A percentile compares a stretch with the other conserved stretches of the same genome.
Conservation (phyloP, 2,888 invertebrate genomes). For the Acrobasis repandana region DNA sequence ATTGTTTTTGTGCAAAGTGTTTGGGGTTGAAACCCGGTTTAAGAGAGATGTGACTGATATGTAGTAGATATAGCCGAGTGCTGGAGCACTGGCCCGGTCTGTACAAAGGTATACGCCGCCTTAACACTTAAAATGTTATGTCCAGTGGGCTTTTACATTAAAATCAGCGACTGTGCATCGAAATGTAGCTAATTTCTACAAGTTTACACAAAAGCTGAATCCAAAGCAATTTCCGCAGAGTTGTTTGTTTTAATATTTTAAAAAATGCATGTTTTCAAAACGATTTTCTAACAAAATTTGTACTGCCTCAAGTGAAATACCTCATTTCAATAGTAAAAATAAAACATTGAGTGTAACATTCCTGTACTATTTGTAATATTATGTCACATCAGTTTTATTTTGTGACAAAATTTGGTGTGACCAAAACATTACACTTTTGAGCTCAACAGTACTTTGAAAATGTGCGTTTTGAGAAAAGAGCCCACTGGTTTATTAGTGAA, state of each 20-base stretch:
- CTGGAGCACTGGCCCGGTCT: slow-evolving; percentile 63
- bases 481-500: slow-evolving; percentile 77
- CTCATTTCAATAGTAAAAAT: slow-evolving; percentile 51
- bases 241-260: slow-evolving; percentile 44
- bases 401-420: slow-evolving; percentile 21
- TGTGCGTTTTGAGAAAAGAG: slow-evolving; percentile 46
- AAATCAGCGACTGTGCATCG: slow-evolving; percentile 42
- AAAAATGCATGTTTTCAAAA: slow-evolving; percentile 39
- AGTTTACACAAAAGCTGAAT: slow-evolving; percentile 28
- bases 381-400: slow-evolving; percentile 1
- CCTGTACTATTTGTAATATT: slow-evolving; percentile 31
- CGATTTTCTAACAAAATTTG: slow-evolving; percentile 24
- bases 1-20: slow-evolving; percentile 80
- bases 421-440: slow-evolving; percentile 25
- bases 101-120: slow-evolving; percentile 82
- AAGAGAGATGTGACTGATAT: slow-evolving; percentile 80
- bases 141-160: slow-evolving; percentile 58
- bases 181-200: slow-evolving; percentile 32
- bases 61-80: slow-evolving; percentile 71
- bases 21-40: slow-evolving; percentile 69
- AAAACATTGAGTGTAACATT: slow-evolving; percentile 16
- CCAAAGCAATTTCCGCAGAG: slow-evolving; percentile 36
- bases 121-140: slow-evolving; percentile 77
- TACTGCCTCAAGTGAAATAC: slow-evolving; percentile 58
- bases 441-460: slow-evolving; percentile 37